A percentile compares a stretch with the other conserved stretches of the same genome.
Evolutionary conservation across 2,113 vertebrate genomes (phyloP).

Genomic region (Leucopsar rothschildi): DNA sequence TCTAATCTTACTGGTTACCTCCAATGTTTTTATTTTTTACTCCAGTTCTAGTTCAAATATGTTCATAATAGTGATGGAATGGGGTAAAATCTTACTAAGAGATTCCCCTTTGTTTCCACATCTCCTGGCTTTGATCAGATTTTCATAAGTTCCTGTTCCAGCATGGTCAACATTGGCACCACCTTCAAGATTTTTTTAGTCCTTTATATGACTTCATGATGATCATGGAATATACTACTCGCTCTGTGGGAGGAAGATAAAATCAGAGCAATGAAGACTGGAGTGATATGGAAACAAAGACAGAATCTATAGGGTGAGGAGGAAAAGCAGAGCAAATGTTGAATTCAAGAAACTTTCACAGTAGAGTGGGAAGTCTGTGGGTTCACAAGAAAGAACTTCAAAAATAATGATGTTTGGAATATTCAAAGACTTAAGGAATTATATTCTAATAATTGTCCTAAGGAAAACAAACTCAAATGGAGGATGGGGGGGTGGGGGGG

Average conservation of each 20-base stretch:
- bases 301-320: background rate
- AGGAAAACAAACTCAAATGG: background rate
- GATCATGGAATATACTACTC: background rate
- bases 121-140: background rate
- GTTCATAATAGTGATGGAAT: background rate
- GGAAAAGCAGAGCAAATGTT: background rate
- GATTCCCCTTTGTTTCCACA: background rate
- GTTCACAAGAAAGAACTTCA: background rate
- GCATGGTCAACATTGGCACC: background rate
- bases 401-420: background rate
- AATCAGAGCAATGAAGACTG: background rate
- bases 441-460: background rate
- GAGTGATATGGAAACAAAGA: background rate
- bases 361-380: background rate
- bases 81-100: background rate
- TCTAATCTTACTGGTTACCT: background rate
- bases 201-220: background rate
- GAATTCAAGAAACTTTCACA: background rate
- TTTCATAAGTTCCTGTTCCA: background rate
- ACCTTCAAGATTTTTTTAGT: background rate
- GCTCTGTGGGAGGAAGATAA: background rate
- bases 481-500: too few relatives aligned
- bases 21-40: background rate
- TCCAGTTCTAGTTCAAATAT: background rate
- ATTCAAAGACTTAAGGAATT: background rate